Base-by-base conservation (phyloP, 2,888 invertebrate species). In the Heliconius aoede region DNA sequence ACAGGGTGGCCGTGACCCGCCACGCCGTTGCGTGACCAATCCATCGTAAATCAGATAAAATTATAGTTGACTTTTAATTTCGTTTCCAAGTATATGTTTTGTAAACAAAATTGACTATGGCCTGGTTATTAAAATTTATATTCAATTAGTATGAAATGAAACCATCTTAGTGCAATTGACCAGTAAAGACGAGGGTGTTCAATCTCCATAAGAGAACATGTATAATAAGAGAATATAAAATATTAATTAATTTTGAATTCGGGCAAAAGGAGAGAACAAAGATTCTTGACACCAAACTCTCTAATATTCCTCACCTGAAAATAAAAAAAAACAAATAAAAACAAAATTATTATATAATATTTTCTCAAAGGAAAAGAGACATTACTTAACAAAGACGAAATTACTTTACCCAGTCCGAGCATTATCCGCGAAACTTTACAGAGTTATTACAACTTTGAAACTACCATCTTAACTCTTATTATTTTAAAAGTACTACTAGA, bases 1-100 rank as follows among this genome's bases (percentile, higher is more conserved):
- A 62, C 58, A 32, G 24, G 77, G 75, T 73, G 75, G 28, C 79
- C 79, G 55, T 77, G 79, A 77, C 79, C 73, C 73, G 40, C 58
- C 76, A 65, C 72, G 67, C 46, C n/a, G 18, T 75, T 67, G 75
- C 74, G 75, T 77, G 73, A 77, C 77, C 24, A 32, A 40, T 55
- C 40, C 46, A 72, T 72, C 72, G 60, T 26, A 40, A 40, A 69
- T 69, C 55, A 18, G n/a, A 55, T 68, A 46, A 46, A 68, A 68
- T 32, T 32, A 55, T 55, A 55, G 51, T 15, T 11, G 18, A 32
- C 13, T 55, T 28, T 72, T 72, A 72, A 72, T 72, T 61, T 72
- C 13, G 1, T 69, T 55, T 32, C 55, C 32, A 55, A 30, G 55
- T 55, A 69, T 32, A 32, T 32, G 51, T 55, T 55, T 32, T 69